Conservation (phyloP, 2,113 vertebrate species). For the Athene noctua region DNA sequence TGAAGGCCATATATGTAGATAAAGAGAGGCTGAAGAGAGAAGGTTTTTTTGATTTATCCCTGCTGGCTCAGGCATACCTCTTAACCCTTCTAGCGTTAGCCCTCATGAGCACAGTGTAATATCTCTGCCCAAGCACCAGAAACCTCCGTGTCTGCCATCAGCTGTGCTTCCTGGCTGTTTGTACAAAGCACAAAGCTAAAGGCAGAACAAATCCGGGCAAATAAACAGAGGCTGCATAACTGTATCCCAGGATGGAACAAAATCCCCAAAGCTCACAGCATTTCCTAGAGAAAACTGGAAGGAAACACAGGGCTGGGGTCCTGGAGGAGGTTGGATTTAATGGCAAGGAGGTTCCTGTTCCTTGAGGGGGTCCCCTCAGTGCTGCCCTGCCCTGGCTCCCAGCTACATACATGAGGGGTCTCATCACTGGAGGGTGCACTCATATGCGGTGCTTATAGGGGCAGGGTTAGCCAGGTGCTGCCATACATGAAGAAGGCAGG, state of each 20-base stretch:
- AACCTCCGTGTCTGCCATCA: neutral
- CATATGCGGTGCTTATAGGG: fast-evolving
- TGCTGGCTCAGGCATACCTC: slow-evolving; percentile 17
- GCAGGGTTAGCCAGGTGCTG: neutral
- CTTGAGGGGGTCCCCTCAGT: too few species aligned
- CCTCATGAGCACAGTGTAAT: neutral
- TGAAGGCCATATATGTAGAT: slow-evolving; percentile 64
- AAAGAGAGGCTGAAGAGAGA: slow-evolving; percentile 17
- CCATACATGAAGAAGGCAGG: neutral
- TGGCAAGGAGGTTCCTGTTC: neutral
- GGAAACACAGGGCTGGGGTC: fast-evolving
- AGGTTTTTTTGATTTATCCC: slow-evolving; percentile 32
- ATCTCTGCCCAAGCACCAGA: neutral
- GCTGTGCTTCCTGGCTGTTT: neutral
- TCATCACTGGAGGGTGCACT: neutral
- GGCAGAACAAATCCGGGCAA: neutral
- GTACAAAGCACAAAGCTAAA: neutral
- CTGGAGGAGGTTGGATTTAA: neutral
- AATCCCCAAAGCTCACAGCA: neutral
- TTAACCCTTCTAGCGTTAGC: neutral
- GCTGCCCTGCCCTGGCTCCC: neutral
- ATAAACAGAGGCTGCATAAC: neutral
- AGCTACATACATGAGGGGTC: neutral
- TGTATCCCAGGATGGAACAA: neutral
- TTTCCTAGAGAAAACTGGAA: neutral